These are phyloP conservation scores for Drosophila maculinotata DNA, from an alignment of 2,888 invertebrate genomes.

Conservation along the genomic window DNA sequence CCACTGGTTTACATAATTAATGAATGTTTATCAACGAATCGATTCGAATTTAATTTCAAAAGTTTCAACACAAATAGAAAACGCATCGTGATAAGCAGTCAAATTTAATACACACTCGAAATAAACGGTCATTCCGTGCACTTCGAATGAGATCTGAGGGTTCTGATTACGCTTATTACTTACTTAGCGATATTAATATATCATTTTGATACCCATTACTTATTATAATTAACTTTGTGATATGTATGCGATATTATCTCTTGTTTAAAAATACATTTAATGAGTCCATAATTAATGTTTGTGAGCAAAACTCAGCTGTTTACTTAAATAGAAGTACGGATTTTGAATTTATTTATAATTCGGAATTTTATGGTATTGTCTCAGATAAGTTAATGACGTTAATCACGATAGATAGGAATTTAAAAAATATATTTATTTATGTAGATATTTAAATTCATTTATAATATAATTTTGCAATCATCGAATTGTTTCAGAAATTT, in stretches of 20 bases:
- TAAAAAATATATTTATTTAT: too few species aligned
- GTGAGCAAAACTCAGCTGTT: too few species aligned
- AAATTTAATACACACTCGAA: slow-evolving; percentile 12
- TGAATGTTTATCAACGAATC: slow-evolving; percentile 69
- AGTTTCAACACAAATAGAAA: slow-evolving; percentile 18
- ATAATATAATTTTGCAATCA: too few species aligned
- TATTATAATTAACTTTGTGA: slow-evolving; percentile 14
- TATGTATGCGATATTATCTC: background rate
- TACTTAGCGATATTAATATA: slow-evolving; percentile 22
- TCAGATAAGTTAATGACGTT: too few species aligned
- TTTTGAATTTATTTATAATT: too few species aligned
- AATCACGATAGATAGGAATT: too few species aligned
- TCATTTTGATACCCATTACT: slow-evolving; percentile 21
- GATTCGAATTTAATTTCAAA: slow-evolving; percentile 60
- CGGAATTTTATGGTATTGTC: too few species aligned
- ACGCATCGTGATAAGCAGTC: slow-evolving; percentile 42
- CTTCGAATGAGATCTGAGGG: slow-evolving; percentile 21
- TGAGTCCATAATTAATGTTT: background rate
- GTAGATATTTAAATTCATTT: too few species aligned
- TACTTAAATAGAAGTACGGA: too few species aligned
- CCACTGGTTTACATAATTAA: slow-evolving; percentile 77
- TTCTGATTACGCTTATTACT: slow-evolving; percentile 20
- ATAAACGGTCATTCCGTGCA: slow-evolving; percentile 11
- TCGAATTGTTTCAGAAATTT: too few species aligned
- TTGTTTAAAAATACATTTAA: background rate